Evolutionary conservation across 2,113 vertebrate genomes (phyloP).

Genomic region (Archilochus colubris): DNA sequence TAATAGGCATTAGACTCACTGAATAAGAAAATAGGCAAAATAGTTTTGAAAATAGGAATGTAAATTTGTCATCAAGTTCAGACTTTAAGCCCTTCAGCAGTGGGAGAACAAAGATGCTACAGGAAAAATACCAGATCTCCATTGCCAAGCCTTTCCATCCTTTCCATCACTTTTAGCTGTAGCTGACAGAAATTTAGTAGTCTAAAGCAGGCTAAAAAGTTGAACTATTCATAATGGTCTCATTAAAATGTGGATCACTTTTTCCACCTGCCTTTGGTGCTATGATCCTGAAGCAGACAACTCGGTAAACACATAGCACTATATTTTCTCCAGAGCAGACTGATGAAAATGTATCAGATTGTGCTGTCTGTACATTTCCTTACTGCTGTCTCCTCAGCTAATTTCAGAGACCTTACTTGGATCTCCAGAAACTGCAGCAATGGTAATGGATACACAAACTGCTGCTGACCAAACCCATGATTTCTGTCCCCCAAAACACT

Average conservation of each 20-base stretch:
- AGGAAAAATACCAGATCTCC: background rate
- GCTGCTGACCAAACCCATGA: conserved; percentile 34
- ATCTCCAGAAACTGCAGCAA: background rate
- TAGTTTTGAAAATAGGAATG: background rate
- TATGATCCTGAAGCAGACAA: background rate
- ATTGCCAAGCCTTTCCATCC: background rate
- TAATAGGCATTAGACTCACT: background rate
- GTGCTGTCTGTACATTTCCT: conserved; percentile 5
- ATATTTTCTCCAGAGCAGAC: background rate
- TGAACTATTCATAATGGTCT: background rate
- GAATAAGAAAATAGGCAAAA: background rate
- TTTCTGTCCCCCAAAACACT: conserved; percentile 2
- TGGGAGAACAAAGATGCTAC: background rate
- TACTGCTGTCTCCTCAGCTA: conserved; percentile 16
- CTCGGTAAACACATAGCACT: background rate
- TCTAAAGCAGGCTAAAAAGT: background rate
- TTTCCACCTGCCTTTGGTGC: background rate
- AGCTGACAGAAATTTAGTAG: background rate
- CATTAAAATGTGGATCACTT: background rate
- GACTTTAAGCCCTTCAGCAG: background rate
- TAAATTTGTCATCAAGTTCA: background rate
- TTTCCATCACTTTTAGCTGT: background rate
- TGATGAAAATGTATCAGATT: conserved; percentile 43
- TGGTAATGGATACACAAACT: background rate
- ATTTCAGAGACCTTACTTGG: conserved; percentile 25